Evolutionary conservation across 2,888 invertebrate genomes (phyloP).

Genomic region (Lasiommata megera): DNA sequence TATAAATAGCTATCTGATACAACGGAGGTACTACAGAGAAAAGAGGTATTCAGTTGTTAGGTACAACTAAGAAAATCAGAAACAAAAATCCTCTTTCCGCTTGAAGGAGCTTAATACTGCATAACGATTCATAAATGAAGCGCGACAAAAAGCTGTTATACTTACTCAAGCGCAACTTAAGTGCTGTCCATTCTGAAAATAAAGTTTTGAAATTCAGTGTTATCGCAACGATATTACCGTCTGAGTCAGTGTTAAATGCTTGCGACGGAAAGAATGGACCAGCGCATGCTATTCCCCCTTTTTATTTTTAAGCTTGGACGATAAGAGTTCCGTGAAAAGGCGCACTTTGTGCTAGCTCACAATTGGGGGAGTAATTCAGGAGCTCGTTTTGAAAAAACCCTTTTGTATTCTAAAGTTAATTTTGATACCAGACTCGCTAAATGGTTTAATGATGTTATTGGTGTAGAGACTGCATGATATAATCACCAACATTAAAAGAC

Average conservation of each 20-base stretch:
- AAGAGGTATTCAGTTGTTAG: too few relatives aligned
- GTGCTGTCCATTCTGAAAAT: slow-evolving; percentile 38
- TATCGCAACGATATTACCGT: slow-evolving; percentile 37
- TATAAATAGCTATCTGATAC: too few relatives aligned
- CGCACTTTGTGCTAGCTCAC: slow-evolving; percentile 16
- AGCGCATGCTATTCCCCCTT: slow-evolving; percentile 23
- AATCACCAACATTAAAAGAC: too few relatives aligned
- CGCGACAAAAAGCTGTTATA: slow-evolving; percentile 29
- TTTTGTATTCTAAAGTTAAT: neutral
- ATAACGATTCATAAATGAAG: slow-evolving; percentile 12
- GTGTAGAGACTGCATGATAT: too few relatives aligned
- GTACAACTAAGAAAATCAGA: neutral
- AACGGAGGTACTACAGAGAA: too few relatives aligned
- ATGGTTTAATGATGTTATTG: too few relatives aligned
- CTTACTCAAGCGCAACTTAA: slow-evolving; percentile 33
- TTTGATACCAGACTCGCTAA: neutral
- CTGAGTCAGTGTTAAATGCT: slow-evolving; percentile 37
- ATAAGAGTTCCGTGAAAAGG: slow-evolving; percentile 23
- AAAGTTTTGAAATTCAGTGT: slow-evolving; percentile 35
- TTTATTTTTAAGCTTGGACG: slow-evolving; percentile 27
- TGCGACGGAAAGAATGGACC: slow-evolving; percentile 34
- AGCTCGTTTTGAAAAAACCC: slow-evolving; percentile 6
- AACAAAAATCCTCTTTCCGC: neutral
- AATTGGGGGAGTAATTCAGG: slow-evolving; percentile 6
- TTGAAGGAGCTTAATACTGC: neutral